These are phyloP conservation scores for Athrips mouffetella DNA, from an alignment of 2,888 invertebrate genomes.

Conservation along the genomic window DNA sequence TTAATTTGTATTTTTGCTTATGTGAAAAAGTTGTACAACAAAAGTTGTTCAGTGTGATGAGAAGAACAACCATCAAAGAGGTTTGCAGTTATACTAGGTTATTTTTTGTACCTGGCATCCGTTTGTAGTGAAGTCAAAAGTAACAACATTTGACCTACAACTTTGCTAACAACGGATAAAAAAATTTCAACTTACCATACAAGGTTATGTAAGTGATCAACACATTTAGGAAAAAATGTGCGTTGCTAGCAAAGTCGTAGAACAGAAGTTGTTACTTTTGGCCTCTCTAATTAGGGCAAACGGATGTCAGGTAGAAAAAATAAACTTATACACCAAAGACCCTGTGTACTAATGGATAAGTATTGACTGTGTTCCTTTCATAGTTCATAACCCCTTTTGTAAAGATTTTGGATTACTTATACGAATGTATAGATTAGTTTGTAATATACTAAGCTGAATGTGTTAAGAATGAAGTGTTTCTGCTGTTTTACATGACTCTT, in stretches of 20 bases:
- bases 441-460: neutral
- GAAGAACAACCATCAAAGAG: neutral
- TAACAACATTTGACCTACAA: too few species aligned
- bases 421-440: constrained; percentile 16
- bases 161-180: too few species aligned
- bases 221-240: too few species aligned
- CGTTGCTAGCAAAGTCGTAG: too few species aligned
- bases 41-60: neutral
- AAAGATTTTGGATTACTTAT: constrained; percentile 25
- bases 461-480: neutral
- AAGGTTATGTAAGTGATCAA: too few species aligned
- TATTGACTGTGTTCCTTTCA: constrained; percentile 41
- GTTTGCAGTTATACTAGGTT: neutral
- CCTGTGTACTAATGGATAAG: constrained; percentile 13
- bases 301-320: too few species aligned
- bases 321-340: neutral
- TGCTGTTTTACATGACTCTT: neutral
- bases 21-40: neutral
- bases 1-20: too few species aligned
- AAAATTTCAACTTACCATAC: too few species aligned
- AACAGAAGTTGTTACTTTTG: too few species aligned
- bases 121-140: too few species aligned
- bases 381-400: constrained; percentile 31
- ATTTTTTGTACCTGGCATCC: neutral
- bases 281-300: too few species aligned